Evolutionary conservation across 1,140 invertebrate genomes (phyloP), one percentile per base, ranked within the genome.

Genomic region (Hestina assimilis): DNA sequence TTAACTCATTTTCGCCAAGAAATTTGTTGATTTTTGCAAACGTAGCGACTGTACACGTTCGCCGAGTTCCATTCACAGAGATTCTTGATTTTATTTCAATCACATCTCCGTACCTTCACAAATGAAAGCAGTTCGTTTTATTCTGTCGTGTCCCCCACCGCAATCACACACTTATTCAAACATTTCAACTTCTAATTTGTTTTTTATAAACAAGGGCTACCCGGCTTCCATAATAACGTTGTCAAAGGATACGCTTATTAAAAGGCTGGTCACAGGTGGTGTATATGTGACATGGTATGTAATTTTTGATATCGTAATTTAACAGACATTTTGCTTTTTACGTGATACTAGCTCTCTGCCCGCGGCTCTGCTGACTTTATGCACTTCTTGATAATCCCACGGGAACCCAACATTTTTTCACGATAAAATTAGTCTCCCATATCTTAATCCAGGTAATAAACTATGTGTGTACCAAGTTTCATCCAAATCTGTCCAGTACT

Each of bases 161-260:
- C 79, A 82, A 82, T 82, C 79, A 82, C 76, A 82, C 79, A 79
- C 69, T 78, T 82, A 79, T 82, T 82, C 79, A 82, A 79, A 82
- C 76, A 76, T 79, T 72, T 68, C 53, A 19, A 46, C 40, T 59
- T 66, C 59, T 68, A 67, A 65, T 59, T 63, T 60, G 57, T 68
- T 74, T 70, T 74, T 74, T 74, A 70, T 66, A 71, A 65, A 74
- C 71, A 72, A 64, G 71, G 63, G 66, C 58, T 59, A 56, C n/a
- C n/a, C 51, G 20, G 57, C 40, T 41, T 57, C 54, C 59, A 69
- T 75, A 74, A 76, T 74, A 68, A 63, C 63, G 61, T 26, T 41
- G 43, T 72, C 72, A 72, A 75, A 75, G 69, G 58, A 70, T 28
- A 38, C 28, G 41, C 23, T 33, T 63, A 59, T 62, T 69, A 60